Evolutionary conservation across 2,797 vertebrate genomes (phyloP).

Genomic region (Ataeniobius toweri): DNA sequence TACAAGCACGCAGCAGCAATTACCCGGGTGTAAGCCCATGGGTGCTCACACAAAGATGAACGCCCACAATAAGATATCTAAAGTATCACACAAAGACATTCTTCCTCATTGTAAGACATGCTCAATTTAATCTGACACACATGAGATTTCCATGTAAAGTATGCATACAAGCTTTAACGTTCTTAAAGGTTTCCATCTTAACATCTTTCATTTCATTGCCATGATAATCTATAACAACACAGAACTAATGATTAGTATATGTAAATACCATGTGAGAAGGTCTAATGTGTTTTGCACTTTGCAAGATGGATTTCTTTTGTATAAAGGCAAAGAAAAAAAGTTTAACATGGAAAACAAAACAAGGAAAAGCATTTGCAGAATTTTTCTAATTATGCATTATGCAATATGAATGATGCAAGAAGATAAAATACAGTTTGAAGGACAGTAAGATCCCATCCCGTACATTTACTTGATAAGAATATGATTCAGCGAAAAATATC

Average conservation of each 20-base stretch:
- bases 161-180: neutral
- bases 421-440: neutral
- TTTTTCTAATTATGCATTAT: conserved; percentile 5
- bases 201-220: neutral
- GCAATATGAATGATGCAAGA: conserved; percentile 1
- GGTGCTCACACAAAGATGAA: conserved; percentile 3
- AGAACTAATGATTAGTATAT: too few relatives aligned
- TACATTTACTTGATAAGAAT: neutral
- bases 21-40: conserved; percentile 24
- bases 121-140: conserved; percentile 7
- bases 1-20: conserved; percentile 22
- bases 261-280: neutral
- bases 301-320: neutral
- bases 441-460: conserved; percentile 2
- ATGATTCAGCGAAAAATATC: neutral
- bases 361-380: neutral
- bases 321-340: neutral
- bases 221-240: neutral
- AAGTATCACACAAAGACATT: conserved; percentile 2
- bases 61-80: conserved; percentile 6
- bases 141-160: conserved; percentile 1
- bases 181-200: neutral
- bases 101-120: conserved; percentile 9
- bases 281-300: neutral
- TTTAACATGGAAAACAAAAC: too few relatives aligned